Conservation (phyloP, 2,888 invertebrate species). For the Craniophora ligustri region DNA sequence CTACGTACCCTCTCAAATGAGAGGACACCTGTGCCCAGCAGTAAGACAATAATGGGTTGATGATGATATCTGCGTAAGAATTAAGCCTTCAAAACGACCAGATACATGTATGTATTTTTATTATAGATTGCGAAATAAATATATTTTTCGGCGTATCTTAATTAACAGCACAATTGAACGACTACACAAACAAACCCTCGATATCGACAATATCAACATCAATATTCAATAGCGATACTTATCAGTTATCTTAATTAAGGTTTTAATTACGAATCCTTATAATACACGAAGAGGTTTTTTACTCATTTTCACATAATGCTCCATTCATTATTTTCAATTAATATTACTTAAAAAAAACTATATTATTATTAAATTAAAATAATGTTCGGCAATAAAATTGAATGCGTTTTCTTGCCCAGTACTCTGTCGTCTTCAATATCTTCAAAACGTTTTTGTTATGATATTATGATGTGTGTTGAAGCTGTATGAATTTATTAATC, state of each 20-base stretch:
- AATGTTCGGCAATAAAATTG: constrained; percentile 28
- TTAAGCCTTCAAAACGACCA: too few relatives aligned
- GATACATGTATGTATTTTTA: too few relatives aligned
- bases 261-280: constrained; percentile 29
- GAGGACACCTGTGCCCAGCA: too few relatives aligned
- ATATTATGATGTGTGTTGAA: constrained; percentile 26
- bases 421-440: constrained; percentile 11
- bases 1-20: too few relatives aligned
- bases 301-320: constrained; percentile 1
- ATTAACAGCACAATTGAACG: constrained; percentile 7
- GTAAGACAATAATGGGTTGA: too few relatives aligned
- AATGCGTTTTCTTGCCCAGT: constrained; percentile 30
- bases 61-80: too few relatives aligned
- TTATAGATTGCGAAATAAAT: background rate
- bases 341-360: constrained; percentile 19
- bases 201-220: constrained; percentile 15
- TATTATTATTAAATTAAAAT: constrained; percentile 14
- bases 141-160: background rate
- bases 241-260: constrained; percentile 35
- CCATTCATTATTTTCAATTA: constrained; percentile 30
- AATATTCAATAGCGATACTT: constrained; percentile 24
- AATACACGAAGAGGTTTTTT: constrained; percentile 18
- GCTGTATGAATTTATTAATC: too few relatives aligned
- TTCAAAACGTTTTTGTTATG: constrained; percentile 31
- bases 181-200: constrained; percentile 28